Conservation (phyloP, 1,140 invertebrate species). For the Drosophila jambulina region DNA sequence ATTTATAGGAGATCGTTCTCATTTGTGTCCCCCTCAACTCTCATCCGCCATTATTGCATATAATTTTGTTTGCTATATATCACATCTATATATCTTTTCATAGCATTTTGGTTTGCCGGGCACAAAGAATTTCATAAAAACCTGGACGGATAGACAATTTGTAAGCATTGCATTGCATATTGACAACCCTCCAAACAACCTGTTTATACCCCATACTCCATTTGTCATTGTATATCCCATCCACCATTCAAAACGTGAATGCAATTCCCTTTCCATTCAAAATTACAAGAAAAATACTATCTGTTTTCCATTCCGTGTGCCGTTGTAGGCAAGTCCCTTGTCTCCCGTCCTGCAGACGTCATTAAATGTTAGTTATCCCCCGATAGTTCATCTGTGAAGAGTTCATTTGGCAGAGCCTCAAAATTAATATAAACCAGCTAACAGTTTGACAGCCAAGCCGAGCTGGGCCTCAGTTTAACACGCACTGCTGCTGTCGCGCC, state of each 20-base stretch:
- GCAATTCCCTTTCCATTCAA: conserved; percentile 36
- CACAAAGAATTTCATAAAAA: conserved; percentile 83
- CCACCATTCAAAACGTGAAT: conserved; percentile 41
- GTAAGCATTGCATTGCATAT: conserved; percentile 80
- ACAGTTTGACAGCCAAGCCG: conserved; percentile 54
- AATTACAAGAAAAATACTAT: conserved; percentile 20
- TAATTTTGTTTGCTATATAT: conserved; percentile 78
- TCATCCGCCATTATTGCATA: conserved; percentile 50
- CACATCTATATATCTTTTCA: conserved; percentile 72
- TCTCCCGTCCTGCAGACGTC: conserved; percentile 25
- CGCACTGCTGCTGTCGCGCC: conserved; percentile 39
- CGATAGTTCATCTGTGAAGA: conserved; percentile 24
- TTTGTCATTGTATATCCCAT: conserved; percentile 13
- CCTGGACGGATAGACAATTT: conserved; percentile 83
- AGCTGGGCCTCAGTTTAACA: conserved; percentile 41
- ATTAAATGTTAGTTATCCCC: conserved; percentile 17
- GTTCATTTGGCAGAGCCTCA: conserved; percentile 4
- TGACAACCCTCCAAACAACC: conserved; percentile 38
- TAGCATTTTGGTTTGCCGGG: conserved; percentile 84
- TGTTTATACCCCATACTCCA: conserved; percentile 23
- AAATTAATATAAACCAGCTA: conserved; percentile 15
- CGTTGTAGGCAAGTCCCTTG: conserved; percentile 28
- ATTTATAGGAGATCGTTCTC: conserved; percentile 36
- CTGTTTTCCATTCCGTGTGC: conserved; percentile 46
- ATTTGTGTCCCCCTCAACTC: conserved; percentile 17